Evolutionary conservation across 2,113 vertebrate genomes (phyloP).

Genomic region (Recurvirostra avosetta): DNA sequence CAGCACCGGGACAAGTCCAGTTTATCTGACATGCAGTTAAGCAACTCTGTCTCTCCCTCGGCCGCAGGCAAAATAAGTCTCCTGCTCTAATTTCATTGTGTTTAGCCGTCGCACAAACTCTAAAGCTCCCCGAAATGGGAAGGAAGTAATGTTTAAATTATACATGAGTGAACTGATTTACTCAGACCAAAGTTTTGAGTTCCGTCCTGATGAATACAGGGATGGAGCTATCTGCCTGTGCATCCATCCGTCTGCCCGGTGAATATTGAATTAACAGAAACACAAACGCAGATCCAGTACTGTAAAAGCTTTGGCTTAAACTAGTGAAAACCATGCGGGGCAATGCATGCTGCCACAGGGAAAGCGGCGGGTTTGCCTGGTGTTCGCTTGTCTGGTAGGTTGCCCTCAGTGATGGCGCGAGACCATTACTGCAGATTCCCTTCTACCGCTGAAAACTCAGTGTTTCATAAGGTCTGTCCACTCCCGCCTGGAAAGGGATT

Average conservation of each 20-base stretch:
- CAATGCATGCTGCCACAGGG: background rate
- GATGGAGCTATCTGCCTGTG: constrained; percentile 6
- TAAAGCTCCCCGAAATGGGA: constrained; percentile 33
- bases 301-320: constrained; percentile 57
- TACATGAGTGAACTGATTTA: constrained; percentile 47
- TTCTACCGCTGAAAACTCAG: background rate
- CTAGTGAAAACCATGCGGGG: background rate
- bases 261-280: background rate
- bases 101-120: constrained; percentile 5
- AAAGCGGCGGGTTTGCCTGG: rapidly evolving
- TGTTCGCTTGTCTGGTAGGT: background rate
- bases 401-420: background rate
- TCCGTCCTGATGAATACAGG: background rate
- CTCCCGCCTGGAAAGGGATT: background rate
- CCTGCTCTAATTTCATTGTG: constrained; percentile 38
- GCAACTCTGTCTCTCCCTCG: background rate
- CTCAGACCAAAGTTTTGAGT: constrained; percentile 8
- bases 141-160: constrained; percentile 61
- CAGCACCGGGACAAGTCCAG: background rate
- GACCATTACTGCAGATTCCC: background rate
- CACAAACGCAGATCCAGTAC: background rate
- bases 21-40: background rate
- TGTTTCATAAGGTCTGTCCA: background rate
- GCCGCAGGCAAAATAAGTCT: background rate
- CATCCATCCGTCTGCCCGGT: background rate